Evolutionary conservation across 2,113 vertebrate species (phyloP).

Genomic region (Saccopteryx leptura): DNA sequence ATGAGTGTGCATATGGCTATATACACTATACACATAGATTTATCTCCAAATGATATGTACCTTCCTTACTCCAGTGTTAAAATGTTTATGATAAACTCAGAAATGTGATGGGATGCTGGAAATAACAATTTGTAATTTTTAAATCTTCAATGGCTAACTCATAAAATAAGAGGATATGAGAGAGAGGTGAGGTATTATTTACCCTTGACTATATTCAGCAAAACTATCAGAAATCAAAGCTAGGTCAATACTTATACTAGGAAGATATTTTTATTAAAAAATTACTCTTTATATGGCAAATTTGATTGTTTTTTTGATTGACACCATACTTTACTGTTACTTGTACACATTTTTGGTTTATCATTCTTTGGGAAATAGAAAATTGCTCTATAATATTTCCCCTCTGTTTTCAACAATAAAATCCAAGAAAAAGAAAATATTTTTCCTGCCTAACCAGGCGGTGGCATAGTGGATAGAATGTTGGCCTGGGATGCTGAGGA

Average conservation of each 20-base stretch:
- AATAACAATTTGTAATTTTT: not conserved
- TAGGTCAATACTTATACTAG: not conserved
- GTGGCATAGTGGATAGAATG: too few species aligned
- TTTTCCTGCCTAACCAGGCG: not conserved
- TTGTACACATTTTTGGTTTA: slow-evolving; percentile 52
- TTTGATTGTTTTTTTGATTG: slow-evolving; percentile 62
- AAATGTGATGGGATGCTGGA: not conserved
- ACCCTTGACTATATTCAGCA: not conserved
- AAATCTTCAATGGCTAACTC: not conserved
- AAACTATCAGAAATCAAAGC: slow-evolving; percentile 59
- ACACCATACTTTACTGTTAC: slow-evolving; percentile 37
- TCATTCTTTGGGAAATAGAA: slow-evolving; percentile 56
- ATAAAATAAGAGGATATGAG: not conserved
- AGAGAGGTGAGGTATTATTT: not conserved
- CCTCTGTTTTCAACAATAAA: slow-evolving; percentile 67
- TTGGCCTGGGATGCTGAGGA: too few species aligned
- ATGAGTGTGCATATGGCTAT: not conserved
- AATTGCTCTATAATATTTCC: slow-evolving; percentile 64
- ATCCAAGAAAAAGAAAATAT: slow-evolving; percentile 69
- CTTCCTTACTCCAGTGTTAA: slow-evolving; percentile 14
- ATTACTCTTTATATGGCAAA: slow-evolving; percentile 13
- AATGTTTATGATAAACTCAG: slow-evolving; percentile 44
- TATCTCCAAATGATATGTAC: not conserved
- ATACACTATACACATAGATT: not conserved
- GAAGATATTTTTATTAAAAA: slow-evolving; percentile 48